Evolutionary conservation across 2,888 invertebrate genomes (phyloP), one percentile per base, ranked within the genome.

Genomic region (Tenthredo mesomela): DNA sequence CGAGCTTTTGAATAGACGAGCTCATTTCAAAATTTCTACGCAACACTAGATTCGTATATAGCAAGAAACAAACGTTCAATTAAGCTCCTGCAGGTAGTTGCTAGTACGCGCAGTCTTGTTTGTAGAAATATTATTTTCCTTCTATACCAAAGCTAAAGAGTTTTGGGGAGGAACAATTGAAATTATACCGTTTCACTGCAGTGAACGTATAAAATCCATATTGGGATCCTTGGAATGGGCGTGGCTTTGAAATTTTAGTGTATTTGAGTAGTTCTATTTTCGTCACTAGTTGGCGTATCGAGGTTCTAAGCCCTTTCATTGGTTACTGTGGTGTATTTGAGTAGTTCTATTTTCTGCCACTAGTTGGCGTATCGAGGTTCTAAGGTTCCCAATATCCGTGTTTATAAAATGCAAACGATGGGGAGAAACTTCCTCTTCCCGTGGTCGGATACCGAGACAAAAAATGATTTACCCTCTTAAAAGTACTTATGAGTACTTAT

Each of bases 31-130:
- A 61, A 80, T 80, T 80, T 37, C 80, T 58, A 61, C 61, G 80
- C 80, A 80, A 80, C 58, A 40, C 80, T 80, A 80, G 80, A 80
- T 80, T 25, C 40, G 58, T 37, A 61, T 33, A 37, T 10, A 40
- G 61, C 61, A 40, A 80, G 61, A 61, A 80, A 80, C 80, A 80
- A 37, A 58, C 80, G 80, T 80, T 58, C 80, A 80, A 80, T 80
- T 80, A 80, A 80, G 77, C 29, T 40, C 54, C 50, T 25, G 29
- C 33, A 47, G 50, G 29, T 25, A n/a, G n/a, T 4, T 25, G 21
- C 25, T 21, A 58, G n/a, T 80, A n/a, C 37, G 12, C 21, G 21
- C 7, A 54, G 58, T 18, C 54, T n/a, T 77, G 15, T 18, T 50
- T 25, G 37, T 6, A 40, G 21, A 61, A 58, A 58, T 61, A 58